A percentile compares a stretch with the other conserved stretches of the same genome.
Evolutionary conservation across 2,888 invertebrate genomes (phyloP).

Genomic region (Trimorus sp.): DNA sequence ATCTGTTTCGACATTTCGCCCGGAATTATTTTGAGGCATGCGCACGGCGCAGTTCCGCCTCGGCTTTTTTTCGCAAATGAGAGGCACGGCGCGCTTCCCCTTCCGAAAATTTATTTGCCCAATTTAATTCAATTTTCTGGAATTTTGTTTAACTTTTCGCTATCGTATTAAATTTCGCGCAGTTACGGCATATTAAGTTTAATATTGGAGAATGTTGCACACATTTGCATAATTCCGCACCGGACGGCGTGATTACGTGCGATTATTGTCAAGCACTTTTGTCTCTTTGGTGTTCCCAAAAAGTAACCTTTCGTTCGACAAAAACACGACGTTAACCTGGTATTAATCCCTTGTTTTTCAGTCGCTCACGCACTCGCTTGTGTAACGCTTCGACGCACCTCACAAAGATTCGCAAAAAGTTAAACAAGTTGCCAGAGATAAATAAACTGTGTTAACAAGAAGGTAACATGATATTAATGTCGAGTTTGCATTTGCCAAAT

Average conservation of each 20-base stretch:
- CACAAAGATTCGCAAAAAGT: no score
- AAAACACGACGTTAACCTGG: no score
- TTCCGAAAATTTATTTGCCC: constrained; percentile 1
- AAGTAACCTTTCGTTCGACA: constrained; percentile 1
- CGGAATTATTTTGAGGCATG: neutral
- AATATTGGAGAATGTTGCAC: constrained; percentile 25
- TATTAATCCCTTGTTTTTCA: no score
- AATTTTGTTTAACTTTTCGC: constrained; percentile 48
- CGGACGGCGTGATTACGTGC: constrained; percentile 28
- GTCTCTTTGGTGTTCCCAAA: no score
- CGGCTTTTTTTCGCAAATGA: constrained; percentile 19
- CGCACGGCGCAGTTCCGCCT: neutral
- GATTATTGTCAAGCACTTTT: neutral
- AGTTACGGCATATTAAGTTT: constrained; percentile 42
- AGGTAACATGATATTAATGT: no score
- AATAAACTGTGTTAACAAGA: no score
- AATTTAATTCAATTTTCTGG: constrained; percentile 34
- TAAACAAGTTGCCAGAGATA: no score
- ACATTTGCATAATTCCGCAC: constrained; percentile 40
- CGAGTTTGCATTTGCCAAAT: no score
- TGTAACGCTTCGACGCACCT: no score
- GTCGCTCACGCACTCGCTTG: no score
- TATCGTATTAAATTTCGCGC: constrained; percentile 32
- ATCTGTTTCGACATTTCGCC: constrained; percentile 7
- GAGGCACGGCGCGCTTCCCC: neutral